A percentile compares a stretch with the other conserved stretches of the same genome.
Conservation (phyloP, 2,888 invertebrate genomes). For the Drosophila macrospina region DNA sequence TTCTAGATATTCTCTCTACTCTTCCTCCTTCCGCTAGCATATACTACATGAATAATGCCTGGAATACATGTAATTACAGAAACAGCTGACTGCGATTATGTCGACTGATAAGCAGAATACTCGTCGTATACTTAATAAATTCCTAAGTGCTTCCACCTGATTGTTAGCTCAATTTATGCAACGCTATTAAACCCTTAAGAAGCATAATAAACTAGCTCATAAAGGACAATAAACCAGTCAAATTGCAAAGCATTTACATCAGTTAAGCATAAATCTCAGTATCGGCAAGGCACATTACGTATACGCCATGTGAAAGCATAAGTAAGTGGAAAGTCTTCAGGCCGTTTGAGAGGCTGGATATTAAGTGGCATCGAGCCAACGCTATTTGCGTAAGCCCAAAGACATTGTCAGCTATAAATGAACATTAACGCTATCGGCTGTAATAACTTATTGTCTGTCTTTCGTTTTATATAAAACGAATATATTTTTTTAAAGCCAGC, state of each 20-base stretch:
- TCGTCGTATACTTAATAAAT: conserved; percentile 14
- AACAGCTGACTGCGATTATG: background rate
- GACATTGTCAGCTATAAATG: conserved; percentile 58
- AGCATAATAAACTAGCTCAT: conserved; percentile 70
- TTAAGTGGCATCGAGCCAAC: conserved; percentile 21
- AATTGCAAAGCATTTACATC: conserved; percentile 67
- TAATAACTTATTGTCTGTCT: conserved; percentile 63
- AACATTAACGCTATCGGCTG: conserved; percentile 66
- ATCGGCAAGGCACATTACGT: conserved; percentile 33
- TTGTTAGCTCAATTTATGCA: conserved; percentile 2
- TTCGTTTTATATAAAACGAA: conserved; percentile 44
- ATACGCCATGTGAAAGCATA: conserved; percentile 38
- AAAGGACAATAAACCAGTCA: conserved; percentile 75
- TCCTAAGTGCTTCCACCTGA: background rate
- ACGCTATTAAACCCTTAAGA: conserved; percentile 1
- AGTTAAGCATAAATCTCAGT: conserved; percentile 59
- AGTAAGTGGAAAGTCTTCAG: conserved; percentile 10
- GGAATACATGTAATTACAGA: background rate
- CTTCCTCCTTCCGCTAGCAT: no score
- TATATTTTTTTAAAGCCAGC: conserved; percentile 29
- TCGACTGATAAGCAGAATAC: background rate
- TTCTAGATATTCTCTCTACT: no score
- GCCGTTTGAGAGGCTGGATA: conserved; percentile 6
- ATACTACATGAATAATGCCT: background rate
- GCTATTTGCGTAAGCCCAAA: conserved; percentile 63